Evolutionary conservation across 2,113 vertebrate species (phyloP).

Genomic region (Lota lota): DNA sequence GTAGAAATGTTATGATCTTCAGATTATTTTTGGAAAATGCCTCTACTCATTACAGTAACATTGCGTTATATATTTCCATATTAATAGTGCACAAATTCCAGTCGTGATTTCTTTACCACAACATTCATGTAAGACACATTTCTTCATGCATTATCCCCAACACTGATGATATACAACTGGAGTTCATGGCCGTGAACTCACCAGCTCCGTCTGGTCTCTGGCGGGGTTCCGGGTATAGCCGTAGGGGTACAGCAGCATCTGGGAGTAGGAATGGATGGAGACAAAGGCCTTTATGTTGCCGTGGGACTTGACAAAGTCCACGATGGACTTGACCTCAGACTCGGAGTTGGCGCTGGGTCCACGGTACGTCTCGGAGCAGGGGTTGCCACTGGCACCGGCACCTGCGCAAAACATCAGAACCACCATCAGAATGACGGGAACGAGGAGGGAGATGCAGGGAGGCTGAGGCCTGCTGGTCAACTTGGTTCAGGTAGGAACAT

Average conservation of each 20-base stretch:
- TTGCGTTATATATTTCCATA: too few relatives aligned
- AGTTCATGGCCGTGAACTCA: constrained; percentile 46
- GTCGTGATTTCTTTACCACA: too few relatives aligned
- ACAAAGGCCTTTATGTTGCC: constrained; percentile 89
- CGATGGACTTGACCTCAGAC: constrained; percentile 87
- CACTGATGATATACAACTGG: too few relatives aligned
- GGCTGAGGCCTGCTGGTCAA: not conserved
- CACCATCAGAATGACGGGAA: not conserved
- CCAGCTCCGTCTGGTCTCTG: constrained; percentile 79
- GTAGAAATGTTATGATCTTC: too few relatives aligned
- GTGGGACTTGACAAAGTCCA: constrained; percentile 85
- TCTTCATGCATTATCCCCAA: too few relatives aligned
- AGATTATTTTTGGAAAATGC: too few relatives aligned
- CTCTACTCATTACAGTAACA: too few relatives aligned
- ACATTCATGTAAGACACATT: too few relatives aligned
- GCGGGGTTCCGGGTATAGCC: constrained; percentile 74
- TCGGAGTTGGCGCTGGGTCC: constrained; percentile 84
- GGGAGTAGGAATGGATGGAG: constrained; percentile 94
- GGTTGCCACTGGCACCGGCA: constrained; percentile 75
- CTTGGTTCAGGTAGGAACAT: too few relatives aligned
- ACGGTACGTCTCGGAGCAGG: constrained; percentile 82
- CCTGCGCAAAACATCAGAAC: constrained; percentile 50
- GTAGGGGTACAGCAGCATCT: constrained; percentile 90
- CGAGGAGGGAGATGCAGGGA: not conserved
- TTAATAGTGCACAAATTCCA: too few relatives aligned